phyloP scores from a whole-genome alignment of 1,140 invertebrate species.

The Drosophila sechellia region DNA sequence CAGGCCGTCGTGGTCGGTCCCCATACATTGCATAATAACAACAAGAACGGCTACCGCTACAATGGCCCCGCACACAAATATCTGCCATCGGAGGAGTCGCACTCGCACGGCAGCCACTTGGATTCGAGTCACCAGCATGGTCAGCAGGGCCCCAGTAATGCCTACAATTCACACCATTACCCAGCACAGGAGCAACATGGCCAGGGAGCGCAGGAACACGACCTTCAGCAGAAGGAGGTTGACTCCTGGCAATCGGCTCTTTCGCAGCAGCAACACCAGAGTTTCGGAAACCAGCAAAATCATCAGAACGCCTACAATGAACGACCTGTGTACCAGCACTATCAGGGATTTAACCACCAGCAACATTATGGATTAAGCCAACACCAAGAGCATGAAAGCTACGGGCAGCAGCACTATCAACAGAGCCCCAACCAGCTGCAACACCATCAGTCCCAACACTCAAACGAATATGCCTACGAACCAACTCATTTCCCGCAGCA shows the following conservation, averaged over 20 bases:
- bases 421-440: background rate
- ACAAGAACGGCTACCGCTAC: slow-evolving; percentile 62
- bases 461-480: slow-evolving; percentile 12
- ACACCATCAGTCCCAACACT: background rate
- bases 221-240: background rate
- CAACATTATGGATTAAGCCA: background rate
- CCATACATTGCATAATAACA: slow-evolving; percentile 27
- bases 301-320: background rate
- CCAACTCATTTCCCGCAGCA: slow-evolving; percentile 10
- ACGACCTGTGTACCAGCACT: background rate
- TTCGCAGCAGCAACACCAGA: slow-evolving; percentile 3
- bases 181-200: background rate
- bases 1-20: slow-evolving; percentile 44
- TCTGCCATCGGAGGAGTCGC: slow-evolving; percentile 46
- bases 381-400: background rate
- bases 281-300: background rate
- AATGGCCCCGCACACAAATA: slow-evolving; percentile 71
- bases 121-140: slow-evolving; percentile 15
- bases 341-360: background rate
- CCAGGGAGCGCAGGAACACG: slow-evolving; percentile 9
- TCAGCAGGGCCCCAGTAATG: slow-evolving; percentile 31
- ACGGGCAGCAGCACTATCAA: background rate
- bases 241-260: slow-evolving; percentile 3
- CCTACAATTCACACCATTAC: slow-evolving; percentile 50
- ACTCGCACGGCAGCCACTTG: slow-evolving; percentile 14